Conservation (phyloP, 2,797 vertebrate genomes). For the Emydoidea blandingii region DNA sequence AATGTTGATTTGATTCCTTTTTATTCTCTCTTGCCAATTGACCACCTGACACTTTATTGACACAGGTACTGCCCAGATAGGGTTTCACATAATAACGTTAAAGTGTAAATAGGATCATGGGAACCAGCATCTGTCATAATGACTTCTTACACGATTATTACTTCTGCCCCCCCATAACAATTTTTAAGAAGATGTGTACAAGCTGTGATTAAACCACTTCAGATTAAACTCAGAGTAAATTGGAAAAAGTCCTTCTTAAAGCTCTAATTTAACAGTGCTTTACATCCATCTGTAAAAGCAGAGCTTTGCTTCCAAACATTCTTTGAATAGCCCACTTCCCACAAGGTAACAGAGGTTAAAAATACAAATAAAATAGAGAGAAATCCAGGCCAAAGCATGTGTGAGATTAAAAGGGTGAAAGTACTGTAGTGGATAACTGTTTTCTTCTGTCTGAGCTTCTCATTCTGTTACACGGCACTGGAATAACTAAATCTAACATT, state of each 20-base stretch:
- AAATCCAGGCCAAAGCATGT: slow-evolving; percentile 61
- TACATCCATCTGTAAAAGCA: slow-evolving; percentile 72
- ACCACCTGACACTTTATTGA: slow-evolving; percentile 86
- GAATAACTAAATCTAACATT: slow-evolving; percentile 67
- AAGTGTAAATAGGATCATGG: slow-evolving; percentile 80
- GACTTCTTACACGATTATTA: slow-evolving; percentile 81
- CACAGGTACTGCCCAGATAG: slow-evolving; percentile 92
- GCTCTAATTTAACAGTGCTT: slow-evolving; percentile 70
- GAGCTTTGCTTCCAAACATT: slow-evolving; percentile 61
- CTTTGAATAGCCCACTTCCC: slow-evolving; percentile 67
- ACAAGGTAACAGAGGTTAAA: slow-evolving; percentile 74
- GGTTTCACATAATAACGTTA: slow-evolving; percentile 83
- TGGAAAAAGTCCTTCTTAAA: slow-evolving; percentile 73
- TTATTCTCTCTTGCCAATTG: slow-evolving; percentile 80
- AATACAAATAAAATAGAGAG: slow-evolving; percentile 69
- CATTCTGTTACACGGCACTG: slow-evolving; percentile 38
- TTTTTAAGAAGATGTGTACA: slow-evolving; percentile 72
- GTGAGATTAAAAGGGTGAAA: slow-evolving; percentile 73
- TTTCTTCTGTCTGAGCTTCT: slow-evolving; percentile 67
- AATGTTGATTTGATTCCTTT: slow-evolving; percentile 80
- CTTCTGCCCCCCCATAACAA: slow-evolving; percentile 53
- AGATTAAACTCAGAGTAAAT: slow-evolving; percentile 75
- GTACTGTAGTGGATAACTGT: slow-evolving; percentile 69
- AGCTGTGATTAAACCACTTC: slow-evolving; percentile 77
- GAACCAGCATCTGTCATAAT: slow-evolving; percentile 87